Conservation (phyloP, 2,113 vertebrate genomes). For the Vanacampus margaritifer region DNA sequence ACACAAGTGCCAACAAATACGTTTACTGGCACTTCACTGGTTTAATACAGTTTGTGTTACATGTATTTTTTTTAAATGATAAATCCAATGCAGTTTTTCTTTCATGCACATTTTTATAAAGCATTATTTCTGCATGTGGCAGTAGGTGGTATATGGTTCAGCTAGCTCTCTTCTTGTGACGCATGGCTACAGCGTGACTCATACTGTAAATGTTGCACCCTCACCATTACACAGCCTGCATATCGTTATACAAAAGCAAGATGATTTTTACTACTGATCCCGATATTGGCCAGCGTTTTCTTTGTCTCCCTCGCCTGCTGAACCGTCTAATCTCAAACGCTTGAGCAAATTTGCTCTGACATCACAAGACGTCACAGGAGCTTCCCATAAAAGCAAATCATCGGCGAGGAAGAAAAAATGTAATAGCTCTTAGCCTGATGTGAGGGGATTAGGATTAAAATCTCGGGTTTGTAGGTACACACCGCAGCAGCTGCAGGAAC, state of each 20-base stretch:
- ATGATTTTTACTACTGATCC: background rate
- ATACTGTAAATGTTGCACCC: background rate
- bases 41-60: too few species aligned
- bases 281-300: background rate
- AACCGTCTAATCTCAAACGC: background rate
- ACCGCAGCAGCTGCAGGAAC: constrained; percentile 17
- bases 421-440: constrained; percentile 43
- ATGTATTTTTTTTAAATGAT: too few species aligned
- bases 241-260: background rate
- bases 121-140: background rate
- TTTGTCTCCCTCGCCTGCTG: background rate
- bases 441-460: constrained; percentile 67
- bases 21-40: too few species aligned
- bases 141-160: background rate
- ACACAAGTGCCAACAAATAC: too few species aligned
- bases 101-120: background rate
- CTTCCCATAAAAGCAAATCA: constrained; percentile 41
- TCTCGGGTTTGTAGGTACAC: constrained; percentile 39
- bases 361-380: constrained; percentile 45
- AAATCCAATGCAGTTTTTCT: background rate
- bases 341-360: constrained; percentile 34
- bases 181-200: background rate
- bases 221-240: background rate
- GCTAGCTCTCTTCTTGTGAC: background rate
- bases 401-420: constrained; percentile 23